Percentiles rank a stretch among this genome's conserved stretches.
phyloP scores from a whole-genome alignment of 2,113 vertebrate species.

The Cottus gobio region DNA sequence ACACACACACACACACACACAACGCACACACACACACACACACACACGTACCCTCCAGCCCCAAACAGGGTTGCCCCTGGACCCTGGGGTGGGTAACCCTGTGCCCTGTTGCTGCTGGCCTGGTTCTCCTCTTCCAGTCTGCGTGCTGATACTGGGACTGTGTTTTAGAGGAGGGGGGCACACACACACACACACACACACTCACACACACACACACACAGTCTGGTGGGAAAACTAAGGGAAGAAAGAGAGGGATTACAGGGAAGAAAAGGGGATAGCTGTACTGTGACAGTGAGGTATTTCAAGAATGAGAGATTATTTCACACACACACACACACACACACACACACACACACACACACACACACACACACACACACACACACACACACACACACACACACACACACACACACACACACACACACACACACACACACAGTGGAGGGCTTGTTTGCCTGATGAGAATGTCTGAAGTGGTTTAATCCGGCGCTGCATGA shows the following conservation, averaged over 20 bases:
- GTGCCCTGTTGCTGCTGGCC: conserved; percentile 48
- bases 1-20: background rate
- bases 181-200: conserved; percentile 23
- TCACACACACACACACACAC: conserved; percentile 41
- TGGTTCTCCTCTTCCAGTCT: conserved; percentile 44
- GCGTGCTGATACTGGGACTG: conserved; percentile 43
- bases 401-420: conserved; percentile 19
- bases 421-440: background rate
- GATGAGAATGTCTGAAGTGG: conserved; percentile 60
- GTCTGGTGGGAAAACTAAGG: conserved; percentile 67
- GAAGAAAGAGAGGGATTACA: conserved; percentile 75
- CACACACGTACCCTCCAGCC: background rate
- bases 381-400: conserved; percentile 28
- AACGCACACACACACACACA: background rate
- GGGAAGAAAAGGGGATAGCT: conserved; percentile 71
- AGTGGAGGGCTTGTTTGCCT: conserved; percentile 57
- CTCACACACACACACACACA: conserved; percentile 19
- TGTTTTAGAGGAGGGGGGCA: conserved; percentile 53
- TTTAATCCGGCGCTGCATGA: conserved; percentile 36
- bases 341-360: background rate
- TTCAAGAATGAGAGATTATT: conserved; percentile 77
- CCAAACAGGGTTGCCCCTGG: conserved; percentile 34
- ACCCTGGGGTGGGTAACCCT: conserved; percentile 55
- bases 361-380: background rate
- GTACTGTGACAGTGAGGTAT: conserved; percentile 74